Base-by-base conservation (phyloP, 2,797 vertebrate genomes). In the Coreius guichenoti region DNA sequence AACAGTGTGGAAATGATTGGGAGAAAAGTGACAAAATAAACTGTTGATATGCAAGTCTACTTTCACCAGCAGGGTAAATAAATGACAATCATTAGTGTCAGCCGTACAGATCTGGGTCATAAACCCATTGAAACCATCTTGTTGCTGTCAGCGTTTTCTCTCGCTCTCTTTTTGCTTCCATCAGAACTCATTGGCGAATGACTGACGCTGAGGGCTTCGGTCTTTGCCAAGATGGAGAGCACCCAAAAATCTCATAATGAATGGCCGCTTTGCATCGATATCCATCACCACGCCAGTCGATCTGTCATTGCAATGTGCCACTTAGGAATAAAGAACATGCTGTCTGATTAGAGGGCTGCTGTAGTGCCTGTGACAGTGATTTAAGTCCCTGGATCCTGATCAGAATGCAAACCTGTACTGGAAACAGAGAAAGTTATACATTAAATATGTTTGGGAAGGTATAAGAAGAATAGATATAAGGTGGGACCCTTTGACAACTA, bases 221-320 rank as follows among this genome's bases (percentile, higher is more conserved):
- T 43, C 33, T 74, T 33, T 73, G 84, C 84, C 84, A 85, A 85
- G 69, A 85, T 85, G 84, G 84, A 85, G 69, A 63, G 84, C 78
- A 74, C 77, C 77, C 84, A 85, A 85, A 85, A 85, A 67, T 85
- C 84, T 85, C 12, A 23, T 65, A 80, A 85, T 85, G 84, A 85
- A 85, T 85, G 56, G 69, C 78, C 23, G 58, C 77, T 80, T 72
- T 85, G 69, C 84, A 80, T 85, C 56, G 56, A 85, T 85, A 65
- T 85, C 56, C 56, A 74, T 85, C 84, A 85, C 67, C n/a, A 74
- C 12, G 31, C 77, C 84, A 80, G 77, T 45, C 45, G 69, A 85
- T 85, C 77, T 80, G 84, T 85, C 77, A 85, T 67, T 65, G 77
- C 43, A 70, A 54, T 23, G 77, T 80, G 84, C 74, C 84, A 80